Conservation (phyloP, 2,113 vertebrate genomes). For the Isurus oxyrinchus region DNA sequence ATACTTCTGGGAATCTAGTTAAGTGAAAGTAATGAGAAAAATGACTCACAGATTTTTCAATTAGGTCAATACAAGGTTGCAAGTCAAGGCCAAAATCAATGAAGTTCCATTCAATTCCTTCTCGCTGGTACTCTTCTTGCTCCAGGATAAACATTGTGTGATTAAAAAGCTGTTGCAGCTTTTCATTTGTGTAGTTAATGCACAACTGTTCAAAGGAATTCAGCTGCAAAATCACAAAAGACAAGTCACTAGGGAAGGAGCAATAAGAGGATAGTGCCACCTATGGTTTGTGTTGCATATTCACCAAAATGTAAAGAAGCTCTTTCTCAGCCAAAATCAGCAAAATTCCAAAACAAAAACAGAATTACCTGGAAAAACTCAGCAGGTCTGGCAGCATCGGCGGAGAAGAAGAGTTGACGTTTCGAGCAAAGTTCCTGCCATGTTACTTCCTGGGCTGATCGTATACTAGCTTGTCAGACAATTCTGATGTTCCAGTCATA, state of each 20-base stretch:
- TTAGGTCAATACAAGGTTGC: conserved; percentile 86
- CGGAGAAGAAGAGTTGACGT: no score
- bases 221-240: conserved; percentile 57
- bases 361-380: no score
- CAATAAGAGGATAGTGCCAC: no score
- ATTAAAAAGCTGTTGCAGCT: conserved; percentile 83
- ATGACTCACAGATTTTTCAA: conserved; percentile 69
- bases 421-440: not conserved
- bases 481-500: not conserved
- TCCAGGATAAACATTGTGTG: conserved; percentile 91
- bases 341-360: no score
- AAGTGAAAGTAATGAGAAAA: not conserved
- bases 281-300: not conserved
- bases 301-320: not conserved
- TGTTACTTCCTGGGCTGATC: no score
- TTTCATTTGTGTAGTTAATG: conserved; percentile 85
- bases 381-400: no score
- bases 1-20: not conserved
- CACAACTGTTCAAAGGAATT: conserved; percentile 90
- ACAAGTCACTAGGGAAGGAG: not conserved
- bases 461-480: not conserved
- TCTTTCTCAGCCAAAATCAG: not conserved
- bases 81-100: conserved; percentile 84
- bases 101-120: conserved; percentile 91
- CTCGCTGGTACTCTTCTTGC: conserved; percentile 83